A percentile compares a stretch with the other conserved stretches of the same genome.
phyloP scores from a whole-genome alignment of 2,888 invertebrate genomes.

The Ochlodes sylvanus region DNA sequence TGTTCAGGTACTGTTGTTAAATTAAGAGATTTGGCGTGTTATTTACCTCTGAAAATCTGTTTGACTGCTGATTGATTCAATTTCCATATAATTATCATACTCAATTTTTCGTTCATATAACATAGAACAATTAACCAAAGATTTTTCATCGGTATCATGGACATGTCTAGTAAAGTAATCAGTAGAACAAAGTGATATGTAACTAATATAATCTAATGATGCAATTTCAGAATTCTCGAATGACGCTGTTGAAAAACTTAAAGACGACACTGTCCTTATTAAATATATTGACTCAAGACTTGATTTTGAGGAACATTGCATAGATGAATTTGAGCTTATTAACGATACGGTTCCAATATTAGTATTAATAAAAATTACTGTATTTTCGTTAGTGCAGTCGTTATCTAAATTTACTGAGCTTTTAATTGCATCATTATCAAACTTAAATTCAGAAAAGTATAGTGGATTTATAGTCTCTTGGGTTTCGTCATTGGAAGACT shows the following conservation, averaged over 20 bases:
- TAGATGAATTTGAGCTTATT: conserved; percentile 7
- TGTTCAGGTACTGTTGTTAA: too few species aligned
- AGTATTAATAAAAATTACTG: conserved; percentile 21
- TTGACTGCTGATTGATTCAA: neutral
- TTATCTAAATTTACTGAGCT: neutral
- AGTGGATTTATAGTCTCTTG: neutral
- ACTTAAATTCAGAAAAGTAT: neutral
- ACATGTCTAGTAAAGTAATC: neutral
- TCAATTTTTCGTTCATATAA: neutral
- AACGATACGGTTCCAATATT: neutral
- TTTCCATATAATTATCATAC: neutral
- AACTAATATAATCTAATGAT: conserved; percentile 1
- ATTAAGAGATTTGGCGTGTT: neutral
- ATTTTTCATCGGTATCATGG: neutral
- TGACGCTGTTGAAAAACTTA: conserved; percentile 45
- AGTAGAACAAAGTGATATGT: neutral
- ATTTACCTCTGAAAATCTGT: neutral
- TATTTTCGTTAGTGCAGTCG: neutral
- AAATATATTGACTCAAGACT: conserved; percentile 52
- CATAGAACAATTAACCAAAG: neutral
- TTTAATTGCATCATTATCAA: neutral
- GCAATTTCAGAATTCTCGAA: neutral
- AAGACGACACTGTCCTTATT: conserved; percentile 53
- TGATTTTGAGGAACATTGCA: conserved; percentile 28
- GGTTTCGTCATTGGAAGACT: neutral